phyloP scores from a whole-genome alignment of 1,140 invertebrate species.

The Chironomus tepperi region DNA sequence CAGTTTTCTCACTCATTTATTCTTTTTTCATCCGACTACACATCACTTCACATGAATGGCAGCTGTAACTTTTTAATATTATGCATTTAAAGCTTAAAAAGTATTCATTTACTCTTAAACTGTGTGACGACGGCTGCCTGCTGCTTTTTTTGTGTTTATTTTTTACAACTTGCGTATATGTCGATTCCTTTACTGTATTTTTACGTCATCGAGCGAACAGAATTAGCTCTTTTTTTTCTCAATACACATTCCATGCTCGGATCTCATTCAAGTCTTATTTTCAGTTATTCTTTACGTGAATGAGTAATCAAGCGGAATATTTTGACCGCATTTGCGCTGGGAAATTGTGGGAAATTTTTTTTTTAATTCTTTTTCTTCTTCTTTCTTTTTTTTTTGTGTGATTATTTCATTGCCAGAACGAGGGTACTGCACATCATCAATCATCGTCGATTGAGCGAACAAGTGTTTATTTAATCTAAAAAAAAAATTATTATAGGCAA shows the following conservation, averaged over 20 bases:
- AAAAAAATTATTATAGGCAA: not conserved
- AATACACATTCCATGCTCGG: not conserved
- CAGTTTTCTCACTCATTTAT: not conserved
- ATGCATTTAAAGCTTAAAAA: not conserved
- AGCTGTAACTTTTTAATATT: slow-evolving; percentile 9
- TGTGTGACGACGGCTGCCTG: not conserved
- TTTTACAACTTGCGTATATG: not conserved
- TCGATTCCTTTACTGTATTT: not conserved
- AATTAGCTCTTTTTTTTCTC: not conserved
- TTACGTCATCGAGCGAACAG: not conserved
- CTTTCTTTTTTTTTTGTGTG: not conserved
- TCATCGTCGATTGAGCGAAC: slow-evolving; percentile 18
- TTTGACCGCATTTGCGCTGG: not conserved
- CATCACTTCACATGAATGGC: not conserved
- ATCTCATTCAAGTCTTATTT: too few relatives aligned
- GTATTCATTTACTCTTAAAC: not conserved
- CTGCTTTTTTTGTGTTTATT: not conserved
- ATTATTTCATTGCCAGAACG: not conserved
- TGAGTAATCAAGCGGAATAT: not conserved
- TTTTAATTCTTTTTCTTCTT: too few relatives aligned
- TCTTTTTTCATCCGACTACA: not conserved
- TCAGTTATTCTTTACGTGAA: not conserved
- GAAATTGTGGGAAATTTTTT: not conserved
- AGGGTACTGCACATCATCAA: slow-evolving; percentile 17
- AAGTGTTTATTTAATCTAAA: slow-evolving; percentile 21